Percentiles rank a stretch among this genome's conserved stretches.
phyloP scores from a whole-genome alignment of 2,797 vertebrate genomes.

The Halcyon smyrnensis region DNA sequence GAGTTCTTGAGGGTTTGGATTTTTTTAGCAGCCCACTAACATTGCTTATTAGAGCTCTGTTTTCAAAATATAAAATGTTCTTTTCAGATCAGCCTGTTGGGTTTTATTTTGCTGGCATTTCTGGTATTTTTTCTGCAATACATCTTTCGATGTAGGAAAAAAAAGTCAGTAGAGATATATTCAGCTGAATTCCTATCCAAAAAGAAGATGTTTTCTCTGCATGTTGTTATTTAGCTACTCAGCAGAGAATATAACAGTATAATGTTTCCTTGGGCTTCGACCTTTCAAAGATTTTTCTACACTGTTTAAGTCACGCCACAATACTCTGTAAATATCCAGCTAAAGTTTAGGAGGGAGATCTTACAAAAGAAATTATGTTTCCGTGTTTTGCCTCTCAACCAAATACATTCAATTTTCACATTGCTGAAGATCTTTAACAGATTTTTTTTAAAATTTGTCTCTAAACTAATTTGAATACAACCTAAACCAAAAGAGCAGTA shows the following conservation, averaged over 20 bases:
- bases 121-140: not conserved
- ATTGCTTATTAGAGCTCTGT: not conserved
- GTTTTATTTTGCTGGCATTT: not conserved
- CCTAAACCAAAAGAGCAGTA: not conserved
- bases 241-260: not conserved
- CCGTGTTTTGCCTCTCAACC: not conserved
- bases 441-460: not conserved
- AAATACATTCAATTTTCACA: not conserved
- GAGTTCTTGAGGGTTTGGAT: not conserved
- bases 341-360: not conserved
- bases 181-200: not conserved
- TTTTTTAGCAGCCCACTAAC: not conserved
- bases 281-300: not conserved
- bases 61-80: not conserved
- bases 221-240: not conserved
- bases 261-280: not conserved
- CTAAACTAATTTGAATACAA: not conserved
- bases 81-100: not conserved
- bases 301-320: not conserved
- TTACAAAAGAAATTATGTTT: not conserved
- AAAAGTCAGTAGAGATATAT: not conserved
- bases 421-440: not conserved
- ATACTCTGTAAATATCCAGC: not conserved
- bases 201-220: not conserved
- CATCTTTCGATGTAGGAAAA: not conserved